phyloP scores from a whole-genome alignment of 2,888 invertebrate species.

The Dicycla oo region DNA sequence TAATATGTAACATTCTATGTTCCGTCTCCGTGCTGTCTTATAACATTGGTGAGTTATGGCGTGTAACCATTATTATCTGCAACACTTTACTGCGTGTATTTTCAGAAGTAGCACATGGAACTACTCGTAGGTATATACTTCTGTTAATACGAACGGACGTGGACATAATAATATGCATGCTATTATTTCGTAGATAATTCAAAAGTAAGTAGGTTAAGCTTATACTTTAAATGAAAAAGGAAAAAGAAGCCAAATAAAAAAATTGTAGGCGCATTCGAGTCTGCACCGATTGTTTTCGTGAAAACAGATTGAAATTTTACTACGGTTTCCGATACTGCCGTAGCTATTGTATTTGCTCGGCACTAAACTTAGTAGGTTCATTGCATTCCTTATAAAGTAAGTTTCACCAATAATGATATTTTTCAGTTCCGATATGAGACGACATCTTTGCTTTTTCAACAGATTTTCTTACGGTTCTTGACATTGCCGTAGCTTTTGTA shows the following conservation, averaged over 20 bases:
- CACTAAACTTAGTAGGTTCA: too few relatives aligned
- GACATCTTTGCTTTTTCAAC: too few relatives aligned
- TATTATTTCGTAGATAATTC: conserved; percentile 34
- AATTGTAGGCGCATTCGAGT: too few relatives aligned
- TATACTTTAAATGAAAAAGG: conserved; percentile 21
- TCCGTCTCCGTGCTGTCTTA: conserved; percentile 22
- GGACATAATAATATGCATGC: conserved; percentile 9
- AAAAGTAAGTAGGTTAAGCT: conserved; percentile 35
- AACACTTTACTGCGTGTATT: conserved; percentile 40
- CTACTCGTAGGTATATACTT: conserved; percentile 50
- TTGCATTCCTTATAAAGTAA: too few relatives aligned
- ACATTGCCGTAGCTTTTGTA: too few relatives aligned
- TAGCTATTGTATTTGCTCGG: too few relatives aligned
- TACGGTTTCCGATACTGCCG: too few relatives aligned
- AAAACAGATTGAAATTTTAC: too few relatives aligned
- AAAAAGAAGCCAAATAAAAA: conserved; percentile 20
- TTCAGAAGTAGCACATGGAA: conserved; percentile 48
- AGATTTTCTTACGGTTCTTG: too few relatives aligned
- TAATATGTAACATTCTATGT: conserved; percentile 31
- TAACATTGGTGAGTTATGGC: conserved; percentile 35
- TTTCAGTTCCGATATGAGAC: too few relatives aligned
- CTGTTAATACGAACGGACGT: conserved; percentile 10
- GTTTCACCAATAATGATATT: too few relatives aligned
- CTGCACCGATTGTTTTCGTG: too few relatives aligned
- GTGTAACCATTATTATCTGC: conserved; percentile 26